phyloP scores from a whole-genome alignment of 2,113 vertebrate species.

The Tautogolabrus adspersus region DNA sequence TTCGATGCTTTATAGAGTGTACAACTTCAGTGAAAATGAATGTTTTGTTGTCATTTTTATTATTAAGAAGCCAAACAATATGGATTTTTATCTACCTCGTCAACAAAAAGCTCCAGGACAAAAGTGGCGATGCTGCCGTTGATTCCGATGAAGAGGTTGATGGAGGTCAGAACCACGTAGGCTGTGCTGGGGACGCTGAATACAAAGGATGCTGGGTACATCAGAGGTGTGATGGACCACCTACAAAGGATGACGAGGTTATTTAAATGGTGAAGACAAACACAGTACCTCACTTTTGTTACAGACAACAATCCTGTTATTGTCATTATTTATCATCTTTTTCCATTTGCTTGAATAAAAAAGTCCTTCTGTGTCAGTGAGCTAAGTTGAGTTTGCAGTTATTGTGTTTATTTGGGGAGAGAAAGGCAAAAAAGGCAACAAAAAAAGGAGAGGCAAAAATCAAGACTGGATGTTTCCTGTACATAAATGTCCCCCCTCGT shows the following conservation, averaged over 20 bases:
- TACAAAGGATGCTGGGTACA: slow-evolving; percentile 88
- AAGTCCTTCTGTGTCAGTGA: no score
- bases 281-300: background rate
- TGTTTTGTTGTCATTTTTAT: background rate
- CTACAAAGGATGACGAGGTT: slow-evolving; percentile 54
- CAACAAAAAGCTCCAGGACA: slow-evolving; percentile 85
- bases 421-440: no score
- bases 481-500: no score
- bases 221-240: slow-evolving; percentile 88
- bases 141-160: slow-evolving; percentile 88
- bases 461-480: no score
- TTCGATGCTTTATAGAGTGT: background rate
- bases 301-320: background rate
- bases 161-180: slow-evolving; percentile 85
- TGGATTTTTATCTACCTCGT: slow-evolving; percentile 73
- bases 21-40: background rate
- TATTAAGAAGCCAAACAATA: background rate
- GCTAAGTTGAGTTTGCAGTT: no score
- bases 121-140: slow-evolving; percentile 88
- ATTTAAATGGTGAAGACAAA: background rate
- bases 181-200: slow-evolving; percentile 87
- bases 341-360: no score
- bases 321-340: no score
- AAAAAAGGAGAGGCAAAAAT: no score
- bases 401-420: no score